phyloP scores from a whole-genome alignment of 1,140 invertebrate genomes.

The Calephelis virginiensis region DNA sequence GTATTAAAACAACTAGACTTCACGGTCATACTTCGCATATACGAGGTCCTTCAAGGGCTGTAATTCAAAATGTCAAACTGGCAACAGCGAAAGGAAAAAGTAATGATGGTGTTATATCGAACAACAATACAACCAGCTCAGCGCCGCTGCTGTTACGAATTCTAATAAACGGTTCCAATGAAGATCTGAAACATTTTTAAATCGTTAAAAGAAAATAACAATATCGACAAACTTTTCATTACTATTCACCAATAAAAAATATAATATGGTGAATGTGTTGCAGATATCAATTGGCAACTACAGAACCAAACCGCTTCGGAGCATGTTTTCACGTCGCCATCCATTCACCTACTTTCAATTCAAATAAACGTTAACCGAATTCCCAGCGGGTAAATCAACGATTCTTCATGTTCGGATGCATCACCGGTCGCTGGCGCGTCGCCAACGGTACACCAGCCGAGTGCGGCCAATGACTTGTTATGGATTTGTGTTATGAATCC shows the following conservation, averaged over 20 bases:
- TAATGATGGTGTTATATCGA: no score
- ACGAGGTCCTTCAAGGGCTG: no score
- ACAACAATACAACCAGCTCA: no score
- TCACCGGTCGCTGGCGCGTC: slow-evolving; percentile 1
- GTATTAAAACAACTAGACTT: no score
- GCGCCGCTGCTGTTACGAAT: no score
- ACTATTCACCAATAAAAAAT: no score
- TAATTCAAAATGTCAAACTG: no score
- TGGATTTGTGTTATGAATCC: slow-evolving; percentile 16
- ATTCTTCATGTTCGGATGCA: slow-evolving; percentile 22
- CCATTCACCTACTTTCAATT: slow-evolving; percentile 16
- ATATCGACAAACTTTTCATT: no score
- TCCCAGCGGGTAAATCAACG: slow-evolving; percentile 22
- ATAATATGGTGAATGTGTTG: not conserved
- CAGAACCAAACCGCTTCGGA: not conserved
- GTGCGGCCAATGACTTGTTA: slow-evolving; percentile 16
- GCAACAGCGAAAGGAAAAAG: no score
- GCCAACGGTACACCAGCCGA: not conserved
- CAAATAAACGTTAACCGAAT: slow-evolving; percentile 19
- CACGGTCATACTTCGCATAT: no score
- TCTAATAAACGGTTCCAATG: no score
- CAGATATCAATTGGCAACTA: not conserved
- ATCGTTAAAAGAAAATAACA: not conserved
- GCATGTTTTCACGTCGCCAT: slow-evolving; percentile 2
- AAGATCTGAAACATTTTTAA: no score